Conservation (phyloP, 2,113 vertebrate genomes). For the Phrynosoma platyrhinos region DNA sequence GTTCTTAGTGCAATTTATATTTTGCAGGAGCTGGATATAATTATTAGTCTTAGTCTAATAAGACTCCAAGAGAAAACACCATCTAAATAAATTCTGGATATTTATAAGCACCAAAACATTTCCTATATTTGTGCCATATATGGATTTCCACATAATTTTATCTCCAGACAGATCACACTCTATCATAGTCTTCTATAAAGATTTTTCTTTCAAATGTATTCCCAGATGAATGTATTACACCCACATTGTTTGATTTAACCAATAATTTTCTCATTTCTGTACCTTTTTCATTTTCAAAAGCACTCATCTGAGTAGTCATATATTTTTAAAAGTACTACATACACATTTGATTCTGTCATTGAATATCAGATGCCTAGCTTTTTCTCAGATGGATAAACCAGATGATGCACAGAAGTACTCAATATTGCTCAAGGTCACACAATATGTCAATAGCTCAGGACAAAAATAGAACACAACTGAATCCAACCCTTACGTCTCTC, state of each 20-base stretch:
- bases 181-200: background rate
- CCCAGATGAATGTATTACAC: background rate
- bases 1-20: too few species aligned
- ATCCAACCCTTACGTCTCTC: background rate
- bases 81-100: background rate
- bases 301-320: background rate
- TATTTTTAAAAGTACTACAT: conserved; percentile 2
- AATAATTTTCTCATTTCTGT: background rate
- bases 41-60: too few species aligned
- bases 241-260: background rate
- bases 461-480: conserved; percentile 26
- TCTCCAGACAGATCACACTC: background rate
- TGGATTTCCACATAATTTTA: background rate
- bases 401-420: conserved; percentile 6
- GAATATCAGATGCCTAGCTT: conserved; percentile 30
- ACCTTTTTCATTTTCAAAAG: background rate
- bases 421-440: background rate
- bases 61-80: background rate
- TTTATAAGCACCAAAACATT: background rate
- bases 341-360: conserved; percentile 20
- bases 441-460: conserved; percentile 13
- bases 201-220: background rate
- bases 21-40: too few species aligned
- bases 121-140: background rate
- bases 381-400: conserved; percentile 7